Conservation (phyloP, 2,113 vertebrate species). For the Panthera uncia region DNA sequence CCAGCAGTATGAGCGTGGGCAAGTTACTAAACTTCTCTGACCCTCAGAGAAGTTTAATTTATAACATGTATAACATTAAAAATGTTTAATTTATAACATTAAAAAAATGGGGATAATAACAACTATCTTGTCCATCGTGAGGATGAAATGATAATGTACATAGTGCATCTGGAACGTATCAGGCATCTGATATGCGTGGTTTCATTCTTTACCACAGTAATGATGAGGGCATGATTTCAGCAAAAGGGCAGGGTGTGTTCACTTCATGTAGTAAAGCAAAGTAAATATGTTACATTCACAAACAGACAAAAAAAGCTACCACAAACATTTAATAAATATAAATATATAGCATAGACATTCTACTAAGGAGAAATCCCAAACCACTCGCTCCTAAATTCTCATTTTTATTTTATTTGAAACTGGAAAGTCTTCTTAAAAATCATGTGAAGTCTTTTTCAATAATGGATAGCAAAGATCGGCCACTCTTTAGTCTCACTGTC, state of each 20-base stretch:
- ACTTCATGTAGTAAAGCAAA: not conserved
- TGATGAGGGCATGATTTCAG: not conserved
- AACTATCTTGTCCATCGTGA: not conserved
- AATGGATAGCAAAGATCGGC: too few relatives aligned
- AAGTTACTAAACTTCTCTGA: not conserved
- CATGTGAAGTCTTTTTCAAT: not conserved
- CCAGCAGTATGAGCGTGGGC: fast-evolving
- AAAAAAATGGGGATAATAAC: not conserved
- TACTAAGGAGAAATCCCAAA: not conserved
- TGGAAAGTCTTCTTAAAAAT: not conserved
- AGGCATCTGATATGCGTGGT: fast-evolving
- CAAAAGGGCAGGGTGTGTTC: fast-evolving
- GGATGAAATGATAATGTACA: not conserved
- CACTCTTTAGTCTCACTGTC: not conserved
- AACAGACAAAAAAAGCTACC: not conserved
- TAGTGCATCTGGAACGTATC: not conserved
- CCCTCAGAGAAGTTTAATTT: not conserved
- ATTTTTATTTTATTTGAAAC: not conserved
- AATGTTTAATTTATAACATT: too few relatives aligned
- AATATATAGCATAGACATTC: not conserved
- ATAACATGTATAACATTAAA: too few relatives aligned
- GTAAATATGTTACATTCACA: not conserved
- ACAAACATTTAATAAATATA: not conserved
- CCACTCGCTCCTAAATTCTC: not conserved
- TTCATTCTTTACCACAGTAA: not conserved